Percentiles rank a stretch among this genome's conserved stretches.
These are phyloP conservation scores for Hippopotamus amphibius DNA, from an alignment of 2,113 vertebrate genomes.

Conservation along the genomic window DNA sequence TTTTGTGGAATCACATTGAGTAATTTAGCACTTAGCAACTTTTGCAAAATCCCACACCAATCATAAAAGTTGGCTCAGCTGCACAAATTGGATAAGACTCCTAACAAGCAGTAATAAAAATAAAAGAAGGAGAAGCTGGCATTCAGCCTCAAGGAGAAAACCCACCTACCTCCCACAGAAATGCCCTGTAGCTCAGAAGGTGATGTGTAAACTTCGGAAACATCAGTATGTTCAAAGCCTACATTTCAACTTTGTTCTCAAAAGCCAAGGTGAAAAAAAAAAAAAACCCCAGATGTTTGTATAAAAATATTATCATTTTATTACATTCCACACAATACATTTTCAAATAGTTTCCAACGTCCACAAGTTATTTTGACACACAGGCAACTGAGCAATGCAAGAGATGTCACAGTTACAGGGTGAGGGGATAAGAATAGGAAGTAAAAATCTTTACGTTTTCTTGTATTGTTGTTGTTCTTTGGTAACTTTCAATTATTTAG, in stretches of 20 bases:
- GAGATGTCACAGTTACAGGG: conserved; percentile 84
- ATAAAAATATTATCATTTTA: conserved; percentile 99
- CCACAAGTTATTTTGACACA: conserved; percentile 93
- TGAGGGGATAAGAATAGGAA: conserved; percentile 81
- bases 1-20: conserved; percentile 84
- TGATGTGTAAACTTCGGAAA: conserved; percentile 62
- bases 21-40: conserved; percentile 87
- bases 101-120: conserved; percentile 82
- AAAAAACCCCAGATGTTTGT: conserved; percentile 89
- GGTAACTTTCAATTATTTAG: conserved; percentile 81
- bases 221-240: conserved; percentile 69
- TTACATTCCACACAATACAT: conserved; percentile 97
- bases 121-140: conserved; percentile 75
- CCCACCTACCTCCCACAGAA: conserved; percentile 67
- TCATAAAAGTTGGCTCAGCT: conserved; percentile 84
- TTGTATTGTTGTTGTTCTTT: conserved; percentile 85
- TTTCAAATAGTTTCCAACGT: conserved; percentile 93
- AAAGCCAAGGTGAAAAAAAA: conserved; percentile 81
- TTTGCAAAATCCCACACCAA: conserved; percentile 86
- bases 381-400: conserved; percentile 89
- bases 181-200: conserved; percentile 59
- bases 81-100: conserved; percentile 80
- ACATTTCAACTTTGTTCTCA: conserved; percentile 67
- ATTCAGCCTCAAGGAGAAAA: conserved; percentile 60
- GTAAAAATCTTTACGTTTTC: conserved; percentile 85